Evolutionary conservation across 2,888 invertebrate genomes (phyloP).

Genomic region (Aleiodes alternator): DNA sequence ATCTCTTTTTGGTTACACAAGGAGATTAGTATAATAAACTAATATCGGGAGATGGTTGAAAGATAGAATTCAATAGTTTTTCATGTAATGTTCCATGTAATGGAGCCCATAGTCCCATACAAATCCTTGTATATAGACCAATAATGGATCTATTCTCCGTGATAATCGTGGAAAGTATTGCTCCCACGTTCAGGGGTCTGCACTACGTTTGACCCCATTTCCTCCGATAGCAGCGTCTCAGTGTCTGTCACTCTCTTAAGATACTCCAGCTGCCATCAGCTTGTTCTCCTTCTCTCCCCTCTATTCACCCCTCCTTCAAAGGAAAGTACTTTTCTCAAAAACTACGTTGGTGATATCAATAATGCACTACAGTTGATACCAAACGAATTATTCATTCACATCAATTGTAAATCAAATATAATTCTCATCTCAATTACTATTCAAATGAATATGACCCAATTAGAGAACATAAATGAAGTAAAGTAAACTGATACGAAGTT

Average conservation of each 20-base stretch:
- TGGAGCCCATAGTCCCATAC: not conserved
- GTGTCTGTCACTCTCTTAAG: slow-evolving; percentile 63
- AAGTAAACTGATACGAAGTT: not conserved
- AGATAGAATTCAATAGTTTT: slow-evolving; percentile 1
- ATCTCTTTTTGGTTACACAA: no score
- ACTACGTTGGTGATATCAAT: slow-evolving; percentile 3
- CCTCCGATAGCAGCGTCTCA: slow-evolving; percentile 73
- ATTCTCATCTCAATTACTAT: not conserved
- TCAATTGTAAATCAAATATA: slow-evolving; percentile 1
- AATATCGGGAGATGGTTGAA: no score
- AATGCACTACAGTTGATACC: not conserved
- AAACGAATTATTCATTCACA: not conserved
- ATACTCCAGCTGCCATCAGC: slow-evolving; percentile 54
- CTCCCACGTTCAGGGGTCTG: slow-evolving; percentile 61
- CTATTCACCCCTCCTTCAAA: slow-evolving; percentile 53
- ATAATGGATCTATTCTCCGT: slow-evolving; percentile 55
- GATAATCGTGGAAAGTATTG: slow-evolving; percentile 58
- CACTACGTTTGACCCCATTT: slow-evolving; percentile 73
- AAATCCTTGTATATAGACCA: not conserved
- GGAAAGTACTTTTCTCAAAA: slow-evolving; percentile 68
- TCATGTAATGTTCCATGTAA: slow-evolving; percentile 15
- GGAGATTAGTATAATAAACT: no score
- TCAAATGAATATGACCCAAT: slow-evolving; percentile 18
- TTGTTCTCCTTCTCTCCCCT: slow-evolving; percentile 41
- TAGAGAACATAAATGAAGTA: slow-evolving; percentile 9